Base-by-base conservation (phyloP, 2,797 vertebrate species). In the Knipowitschia caucasica region DNA sequence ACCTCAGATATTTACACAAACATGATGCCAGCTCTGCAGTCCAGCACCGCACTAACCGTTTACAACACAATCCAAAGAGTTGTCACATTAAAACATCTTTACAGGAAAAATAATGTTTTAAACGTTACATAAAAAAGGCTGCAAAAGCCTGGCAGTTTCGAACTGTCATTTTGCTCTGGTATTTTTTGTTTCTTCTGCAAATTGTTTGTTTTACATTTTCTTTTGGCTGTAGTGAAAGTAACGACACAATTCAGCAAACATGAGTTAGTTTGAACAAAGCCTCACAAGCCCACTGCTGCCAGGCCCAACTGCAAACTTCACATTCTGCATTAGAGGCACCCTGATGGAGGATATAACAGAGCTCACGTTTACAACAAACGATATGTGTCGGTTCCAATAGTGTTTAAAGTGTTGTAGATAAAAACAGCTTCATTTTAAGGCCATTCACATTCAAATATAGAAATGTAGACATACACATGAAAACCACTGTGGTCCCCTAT, bases 1-100 rank as follows among this genome's bases (percentile, higher is more conserved):
- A 11, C 52, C 30, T 59, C 55, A 62, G 27, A 61, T 75, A 75
- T 77, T 71, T 71, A 80, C 76, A 78, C 38, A 46, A 54, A 40
- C 12, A 62, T 60, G 53, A 36, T 45, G 67, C 66, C 47, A 52
- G 72, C 50, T 45, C 17, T 40, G 9, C 7, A 59, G 35, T 70
- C 56, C 57, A 57, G 54, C 15, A 36, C 50, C 26, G 71, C 46
- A 71, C 49, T 57, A 44, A 64, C 15, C 50, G 62, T 39, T 47
- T 50, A 12, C 50, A 71, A 67, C 36, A 59, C 50, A 51, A 33
- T 34, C 60, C 59, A 58, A 54, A 65, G 51, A 50, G 42, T 64
- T 26, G 35, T 51, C 53, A 67, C 63, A 60, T 73, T 50, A 34
- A 53, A 63, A 71, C 63, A 38, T 62, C 7, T 71, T 61, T 64